Evolutionary conservation across 2,797 vertebrate genomes (phyloP).

Genomic region (Distichodus sexfasciatus): DNA sequence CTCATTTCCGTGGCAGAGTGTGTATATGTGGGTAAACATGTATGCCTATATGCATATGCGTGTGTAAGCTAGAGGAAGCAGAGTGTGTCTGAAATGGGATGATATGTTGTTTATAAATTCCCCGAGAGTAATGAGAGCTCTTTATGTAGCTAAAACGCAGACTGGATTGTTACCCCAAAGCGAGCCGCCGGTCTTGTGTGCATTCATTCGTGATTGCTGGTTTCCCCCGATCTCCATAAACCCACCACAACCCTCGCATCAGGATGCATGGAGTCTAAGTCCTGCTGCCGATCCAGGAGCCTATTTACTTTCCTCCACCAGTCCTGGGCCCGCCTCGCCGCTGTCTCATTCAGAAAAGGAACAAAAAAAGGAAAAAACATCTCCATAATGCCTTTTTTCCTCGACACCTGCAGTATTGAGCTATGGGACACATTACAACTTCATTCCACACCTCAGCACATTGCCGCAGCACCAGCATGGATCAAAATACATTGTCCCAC

Average conservation of each 20-base stretch:
- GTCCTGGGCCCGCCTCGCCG: background rate
- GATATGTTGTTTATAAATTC: constrained; percentile 36
- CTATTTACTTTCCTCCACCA: constrained; percentile 33
- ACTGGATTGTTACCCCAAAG: constrained; percentile 21
- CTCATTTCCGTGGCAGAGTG: background rate
- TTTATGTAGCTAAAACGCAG: constrained; percentile 35
- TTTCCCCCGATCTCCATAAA: constrained; percentile 32
- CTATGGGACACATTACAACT: constrained; percentile 11
- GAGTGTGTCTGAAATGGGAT: constrained; percentile 28
- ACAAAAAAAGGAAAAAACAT: constrained; percentile 39
- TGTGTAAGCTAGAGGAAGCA: constrained; percentile 19
- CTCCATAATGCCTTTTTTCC: constrained; percentile 19
- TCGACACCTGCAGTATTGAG: background rate
- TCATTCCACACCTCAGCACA: constrained; percentile 20
- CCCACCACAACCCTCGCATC: constrained; percentile 20
- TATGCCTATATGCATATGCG: background rate
- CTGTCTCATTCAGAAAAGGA: constrained; percentile 40
- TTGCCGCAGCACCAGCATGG: background rate
- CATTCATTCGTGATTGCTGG: constrained; percentile 44
- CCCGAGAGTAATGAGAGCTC: constrained; percentile 31
- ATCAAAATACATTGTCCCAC: constrained; percentile 18
- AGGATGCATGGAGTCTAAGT: constrained; percentile 36
- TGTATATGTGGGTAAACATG: background rate
- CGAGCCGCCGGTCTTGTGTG: background rate
- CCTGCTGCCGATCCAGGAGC: constrained; percentile 6